Percentiles rank a stretch among this genome's conserved stretches.
Conservation (phyloP, 2,797 vertebrate species). For the Pogoniulus pusillus region DNA sequence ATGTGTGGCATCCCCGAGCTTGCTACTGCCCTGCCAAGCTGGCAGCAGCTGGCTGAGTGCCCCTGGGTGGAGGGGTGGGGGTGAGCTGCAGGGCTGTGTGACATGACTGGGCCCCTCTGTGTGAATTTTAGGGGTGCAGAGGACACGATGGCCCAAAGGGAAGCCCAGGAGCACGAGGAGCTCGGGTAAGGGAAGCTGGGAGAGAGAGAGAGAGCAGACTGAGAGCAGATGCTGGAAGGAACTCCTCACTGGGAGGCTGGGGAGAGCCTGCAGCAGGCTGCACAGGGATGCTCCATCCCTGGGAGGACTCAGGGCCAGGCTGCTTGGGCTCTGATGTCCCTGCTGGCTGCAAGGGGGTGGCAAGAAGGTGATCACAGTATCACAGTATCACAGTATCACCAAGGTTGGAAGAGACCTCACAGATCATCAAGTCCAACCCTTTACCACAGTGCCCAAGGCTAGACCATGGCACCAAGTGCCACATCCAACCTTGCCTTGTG, state of each 20-base stretch:
- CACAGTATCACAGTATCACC: no score
- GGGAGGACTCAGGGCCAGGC: background rate
- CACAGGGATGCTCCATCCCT: background rate
- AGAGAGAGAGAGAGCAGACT: background rate
- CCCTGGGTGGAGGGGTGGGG: no score
- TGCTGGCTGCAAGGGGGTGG: background rate
- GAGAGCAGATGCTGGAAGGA: background rate
- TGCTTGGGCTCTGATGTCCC: background rate
- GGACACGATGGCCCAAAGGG: constrained; percentile 83
- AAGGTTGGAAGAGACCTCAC: no score
- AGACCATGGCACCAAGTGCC: no score
- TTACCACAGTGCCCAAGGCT: no score
- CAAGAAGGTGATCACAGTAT: background rate
- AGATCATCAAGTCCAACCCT: no score
- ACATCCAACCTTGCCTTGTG: no score
- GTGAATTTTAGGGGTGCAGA: constrained; percentile 80
- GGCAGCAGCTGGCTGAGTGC: background rate
- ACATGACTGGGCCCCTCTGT: background rate
- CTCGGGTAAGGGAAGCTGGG: constrained; percentile 74
- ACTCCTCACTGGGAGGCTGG: background rate
- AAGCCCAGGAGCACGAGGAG: constrained; percentile 79
- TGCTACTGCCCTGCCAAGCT: rapidly evolving
- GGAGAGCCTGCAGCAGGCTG: background rate
- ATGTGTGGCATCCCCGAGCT: rapidly evolving
- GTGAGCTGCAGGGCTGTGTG: background rate